These are phyloP conservation scores for Oxyura jamaicensis DNA, from an alignment of 2,113 vertebrate species.

Conservation along the genomic window DNA sequence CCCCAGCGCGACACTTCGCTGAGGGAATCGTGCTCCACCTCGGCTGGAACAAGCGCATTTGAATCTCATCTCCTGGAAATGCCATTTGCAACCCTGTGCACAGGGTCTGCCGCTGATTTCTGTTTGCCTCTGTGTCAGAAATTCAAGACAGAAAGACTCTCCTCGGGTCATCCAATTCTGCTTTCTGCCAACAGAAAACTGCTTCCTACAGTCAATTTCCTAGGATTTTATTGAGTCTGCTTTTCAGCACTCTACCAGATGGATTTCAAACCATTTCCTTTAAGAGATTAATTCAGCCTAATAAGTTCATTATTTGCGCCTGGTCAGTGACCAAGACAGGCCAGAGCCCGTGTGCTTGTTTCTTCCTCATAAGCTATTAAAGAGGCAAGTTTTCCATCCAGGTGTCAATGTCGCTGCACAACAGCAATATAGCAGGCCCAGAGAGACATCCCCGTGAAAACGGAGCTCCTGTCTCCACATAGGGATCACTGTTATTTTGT, in stretches of 20 bases:
- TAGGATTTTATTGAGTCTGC: conserved; percentile 17
- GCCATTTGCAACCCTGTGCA: neutral
- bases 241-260: conserved; percentile 16
- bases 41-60: neutral
- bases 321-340: neutral
- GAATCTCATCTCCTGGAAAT: neutral
- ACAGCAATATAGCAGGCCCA: neutral
- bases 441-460: neutral
- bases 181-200: conserved; percentile 29
- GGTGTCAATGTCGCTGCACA: neutral
- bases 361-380: neutral
- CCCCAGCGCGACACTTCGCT: rapidly evolving
- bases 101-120: neutral
- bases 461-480: neutral
- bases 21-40: neutral
- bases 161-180: conserved; percentile 19
- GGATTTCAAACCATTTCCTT: conserved; percentile 42
- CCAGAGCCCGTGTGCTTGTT: neutral
- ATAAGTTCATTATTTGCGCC: conserved; percentile 5
- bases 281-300: conserved; percentile 32
- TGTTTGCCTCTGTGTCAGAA: neutral
- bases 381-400: neutral
- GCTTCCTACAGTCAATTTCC: conserved; percentile 9
- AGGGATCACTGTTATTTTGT: neutral
- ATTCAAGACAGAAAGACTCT: conserved; percentile 8